Base-by-base conservation (phyloP, 2,888 invertebrate genomes). In the Sericinus montela region DNA sequence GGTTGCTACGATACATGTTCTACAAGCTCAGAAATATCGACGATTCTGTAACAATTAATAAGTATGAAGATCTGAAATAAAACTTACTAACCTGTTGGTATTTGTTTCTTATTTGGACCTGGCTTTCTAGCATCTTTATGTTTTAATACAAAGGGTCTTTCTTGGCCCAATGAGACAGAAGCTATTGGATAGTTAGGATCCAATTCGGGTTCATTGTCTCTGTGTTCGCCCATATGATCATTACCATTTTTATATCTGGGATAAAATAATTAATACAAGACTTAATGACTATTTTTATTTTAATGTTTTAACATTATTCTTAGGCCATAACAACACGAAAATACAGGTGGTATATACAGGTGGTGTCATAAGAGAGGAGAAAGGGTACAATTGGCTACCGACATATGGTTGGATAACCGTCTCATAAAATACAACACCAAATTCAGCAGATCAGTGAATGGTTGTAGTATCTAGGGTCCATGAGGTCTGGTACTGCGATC, bases 1-100 rank as follows among this genome's bases (percentile, higher is more conserved):
- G 98, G 47, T 90, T 94, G 53, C 82, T 98, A 34, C 95, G 97
- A 70, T 93, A 94, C 62, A 90, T 97, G 67, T 91, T 97, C 56
- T 87, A 95, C 56, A 93, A 93, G 67, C 74, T 94, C 50, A 91
- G 91, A 61, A 85, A 86, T 45, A 89, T 89, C 37, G 89, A 91
- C 68, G 84, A 86, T 53, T 87, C 86, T 51, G 88, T 89, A 2
- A 88, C 83, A 56, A 89, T 89, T 44, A 84, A 87, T 69, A 89
- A 89, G 65, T 89, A 88, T 63, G 89, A 90, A 68, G 89, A 89
- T 74, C 77, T 89, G 29, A 89, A 89, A 71, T 89, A 80, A 75
- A 69, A 36, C 43, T 0, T 1, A 54, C 64, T 67, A 65, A 90
- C 90, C 85, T 59, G 80, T 67, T 16, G 86, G 76, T 57, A 90